Base-by-base conservation (phyloP, 1,140 invertebrate genomes). In the Hermetia illucens region DNA sequence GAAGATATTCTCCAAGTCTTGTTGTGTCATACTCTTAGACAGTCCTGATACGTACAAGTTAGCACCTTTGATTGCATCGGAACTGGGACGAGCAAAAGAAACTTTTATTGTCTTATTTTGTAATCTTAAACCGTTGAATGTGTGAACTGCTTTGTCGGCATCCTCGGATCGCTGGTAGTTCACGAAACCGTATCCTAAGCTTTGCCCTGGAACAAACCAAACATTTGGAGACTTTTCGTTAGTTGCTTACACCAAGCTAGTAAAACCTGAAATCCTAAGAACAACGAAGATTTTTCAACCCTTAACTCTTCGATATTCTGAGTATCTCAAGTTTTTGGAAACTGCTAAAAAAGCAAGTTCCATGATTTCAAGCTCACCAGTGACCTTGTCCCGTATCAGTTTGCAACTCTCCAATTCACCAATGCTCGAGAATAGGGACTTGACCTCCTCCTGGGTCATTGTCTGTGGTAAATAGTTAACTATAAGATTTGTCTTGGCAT, bases 81-180 rank as follows among this genome's bases (percentile, higher is more conserved):
- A 80, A 62, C 77, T 82, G 25, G 82, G 82, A 55, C 82, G 70
- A 46, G 82, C 82, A 60, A 80, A 80, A 43, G 82, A 86, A 34
- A 86, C 82, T 75, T 87, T 87, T 45, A 87, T 84, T 29, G 79
- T 82, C 68, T 87, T 87, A 62, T 85, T 86, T 56, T 86, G 81
- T 39, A 86, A 65, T 42, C 79, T 62, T 38, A 86, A 64, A 34
- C 81, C 81, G 62, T 87, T 85, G 27, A 86, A 65, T 33, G 78
- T 79, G 54, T 76, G 77, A 35, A 85, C 81, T 16, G 82, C 82
- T 58, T 82, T 79, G 41, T 80, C 75, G 6, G 82, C 83, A 62
- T 85, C 80, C 55, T 82, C 77, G 12, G 72, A 61, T 44, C 73
- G 66, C 48, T 79, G 74, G 56, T 83, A 87, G 61, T 87, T 85